Conservation (phyloP, 92 coral and sea anemone species). For the Paramuricea clavata region DNA sequence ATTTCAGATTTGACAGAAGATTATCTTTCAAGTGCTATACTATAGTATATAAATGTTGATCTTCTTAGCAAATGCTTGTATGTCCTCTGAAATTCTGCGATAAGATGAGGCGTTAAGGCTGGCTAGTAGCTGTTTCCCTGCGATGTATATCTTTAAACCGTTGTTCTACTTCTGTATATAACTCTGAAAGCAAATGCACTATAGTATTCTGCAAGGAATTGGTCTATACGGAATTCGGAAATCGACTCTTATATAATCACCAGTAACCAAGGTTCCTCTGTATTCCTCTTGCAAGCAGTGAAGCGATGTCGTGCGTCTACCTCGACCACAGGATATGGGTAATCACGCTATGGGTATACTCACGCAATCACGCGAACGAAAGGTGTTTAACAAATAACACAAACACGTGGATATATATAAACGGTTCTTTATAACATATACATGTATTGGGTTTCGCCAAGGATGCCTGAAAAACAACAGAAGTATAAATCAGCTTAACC, state of each 20-base stretch:
- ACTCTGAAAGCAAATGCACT: no score
- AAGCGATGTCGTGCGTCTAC: neutral
- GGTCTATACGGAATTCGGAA: neutral
- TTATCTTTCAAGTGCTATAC: neutral
- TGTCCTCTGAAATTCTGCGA: neutral
- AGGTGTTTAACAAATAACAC: neutral
- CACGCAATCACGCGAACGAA: slow-evolving; percentile 13
- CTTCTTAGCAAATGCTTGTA: neutral
- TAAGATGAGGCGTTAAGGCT: neutral
- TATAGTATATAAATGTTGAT: neutral
- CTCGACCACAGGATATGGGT: neutral
- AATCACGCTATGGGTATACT: neutral
- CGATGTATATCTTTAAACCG: neutral
- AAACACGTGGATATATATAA: neutral
- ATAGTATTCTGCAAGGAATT: neutral
- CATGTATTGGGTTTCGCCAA: no score
- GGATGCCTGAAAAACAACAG: no score
- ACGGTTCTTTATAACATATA: no score
- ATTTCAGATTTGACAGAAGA: neutral
- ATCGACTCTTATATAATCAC: neutral
- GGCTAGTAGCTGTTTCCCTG: neutral
- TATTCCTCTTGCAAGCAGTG: neutral
- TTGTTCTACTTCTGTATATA: no score
- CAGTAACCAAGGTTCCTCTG: neutral
- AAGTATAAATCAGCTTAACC: neutral